Evolutionary conservation across 2,888 invertebrate species (phyloP).

Genomic region (Tenthredo scrophulariae): DNA sequence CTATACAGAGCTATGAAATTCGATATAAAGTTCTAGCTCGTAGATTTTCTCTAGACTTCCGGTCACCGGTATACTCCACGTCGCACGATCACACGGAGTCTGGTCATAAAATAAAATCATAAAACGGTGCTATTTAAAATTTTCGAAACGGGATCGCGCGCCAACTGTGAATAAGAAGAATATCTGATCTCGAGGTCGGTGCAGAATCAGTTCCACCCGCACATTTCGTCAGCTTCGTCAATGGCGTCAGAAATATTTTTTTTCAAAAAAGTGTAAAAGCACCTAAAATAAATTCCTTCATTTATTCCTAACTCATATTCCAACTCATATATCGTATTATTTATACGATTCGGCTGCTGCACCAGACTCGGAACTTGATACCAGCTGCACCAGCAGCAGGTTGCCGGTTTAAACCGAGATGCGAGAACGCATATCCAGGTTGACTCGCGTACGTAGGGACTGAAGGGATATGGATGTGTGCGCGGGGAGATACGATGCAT

Average conservation of each 20-base stretch:
- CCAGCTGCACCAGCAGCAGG: too few relatives aligned
- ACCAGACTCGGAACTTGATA: too few relatives aligned
- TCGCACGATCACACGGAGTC: neutral
- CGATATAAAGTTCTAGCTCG: slow-evolving; percentile 13
- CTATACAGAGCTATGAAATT: slow-evolving; percentile 9
- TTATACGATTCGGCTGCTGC: too few relatives aligned
- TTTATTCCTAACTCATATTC: too few relatives aligned
- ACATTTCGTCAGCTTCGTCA: neutral
- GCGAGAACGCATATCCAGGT: neutral
- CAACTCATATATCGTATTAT: too few relatives aligned
- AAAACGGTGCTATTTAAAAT: slow-evolving; percentile 51
- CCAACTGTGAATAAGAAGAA: neutral
- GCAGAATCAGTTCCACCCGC: neutral
- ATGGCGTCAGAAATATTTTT: too few relatives aligned
- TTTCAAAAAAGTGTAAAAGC: too few relatives aligned
- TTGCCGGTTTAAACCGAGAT: too few relatives aligned
- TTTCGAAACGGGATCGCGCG: slow-evolving; percentile 1
- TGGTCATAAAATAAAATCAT: slow-evolving; percentile 51
- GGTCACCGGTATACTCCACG: slow-evolving; percentile 24
- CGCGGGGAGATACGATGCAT: slow-evolving; percentile 53
- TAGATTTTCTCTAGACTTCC: slow-evolving; percentile 30
- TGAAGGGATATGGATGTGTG: slow-evolving; percentile 69
- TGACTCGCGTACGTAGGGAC: neutral
- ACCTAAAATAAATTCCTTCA: too few relatives aligned
- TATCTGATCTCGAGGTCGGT: neutral